Base-by-base conservation (phyloP, 2,888 invertebrate genomes). In the Folsomia manolachei region DNA sequence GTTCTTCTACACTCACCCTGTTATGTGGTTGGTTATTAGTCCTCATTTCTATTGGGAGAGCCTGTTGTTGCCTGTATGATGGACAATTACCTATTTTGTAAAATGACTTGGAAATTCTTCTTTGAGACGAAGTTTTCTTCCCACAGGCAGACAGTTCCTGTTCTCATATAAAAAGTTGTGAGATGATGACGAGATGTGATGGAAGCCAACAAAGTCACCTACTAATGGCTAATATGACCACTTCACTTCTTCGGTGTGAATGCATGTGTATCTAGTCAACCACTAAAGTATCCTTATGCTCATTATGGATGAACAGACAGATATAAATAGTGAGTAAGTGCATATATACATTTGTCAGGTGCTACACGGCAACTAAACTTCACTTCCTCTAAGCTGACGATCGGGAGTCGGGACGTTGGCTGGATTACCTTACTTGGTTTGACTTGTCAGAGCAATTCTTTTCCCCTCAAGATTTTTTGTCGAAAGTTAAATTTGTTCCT, bases 71-170 rank as follows among this genome's bases (percentile, higher is more conserved):
- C n/a, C n/a, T n/a, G n/a, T n/a, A n/a, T n/a, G n/a, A 74, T 69
- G 73, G 71, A 72, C 76, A 76, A 74, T 76, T 76, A 74, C 72
- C 74, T 74, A 76, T 76, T 76, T 76, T 76, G 74, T 74, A 76
- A 76, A 76, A 76, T 76, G 74, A 76, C 76, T 76, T 72, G 75
- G 73, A 76, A 76, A 73, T 70, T 76, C 74, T 69, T 61, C 63
- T 64, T 74, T 70, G 60, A 56, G 19, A 24, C 23, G 51, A 53
- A n/a, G 11, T 18, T 52, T 21, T 61, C 19, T 56, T 56, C 63
- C 27, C 51, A 18, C 64, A n/a, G 21, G 7, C n/a, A 66, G 52
- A 66, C 65, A 52, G 51, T 52, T 52, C 52, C 56, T 14, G 18
- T 56, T 56, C 39, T 39, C 39, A 14, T 39, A 14, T 39, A 14